A percentile compares a stretch with the other conserved stretches of the same genome.
These are phyloP conservation scores for Drosophila helvetica DNA, from an alignment of 2,888 invertebrate genomes.

Conservation along the genomic window DNA sequence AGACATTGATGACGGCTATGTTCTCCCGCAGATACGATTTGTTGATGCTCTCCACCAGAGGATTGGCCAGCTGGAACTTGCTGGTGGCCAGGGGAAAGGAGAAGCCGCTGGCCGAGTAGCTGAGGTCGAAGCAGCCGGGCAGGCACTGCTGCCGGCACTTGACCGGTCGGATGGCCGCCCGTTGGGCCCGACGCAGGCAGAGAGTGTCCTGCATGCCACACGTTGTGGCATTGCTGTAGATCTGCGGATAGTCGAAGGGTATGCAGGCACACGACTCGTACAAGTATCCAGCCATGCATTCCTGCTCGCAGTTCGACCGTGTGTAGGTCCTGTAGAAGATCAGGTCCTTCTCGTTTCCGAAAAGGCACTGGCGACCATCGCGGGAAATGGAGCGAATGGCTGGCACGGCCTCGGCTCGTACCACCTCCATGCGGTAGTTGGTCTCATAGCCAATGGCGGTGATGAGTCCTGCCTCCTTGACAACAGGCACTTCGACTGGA, in stretches of 20 bases:
- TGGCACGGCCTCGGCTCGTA: conserved; percentile 87
- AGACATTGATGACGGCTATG: conserved; percentile 90
- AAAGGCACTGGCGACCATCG: conserved; percentile 89
- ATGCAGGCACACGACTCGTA: conserved; percentile 71
- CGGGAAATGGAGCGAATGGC: conserved; percentile 86
- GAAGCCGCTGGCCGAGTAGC: conserved; percentile 87
- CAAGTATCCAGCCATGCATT: conserved; percentile 85
- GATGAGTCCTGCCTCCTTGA: conserved; percentile 89
- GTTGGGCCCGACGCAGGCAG: conserved; percentile 54
- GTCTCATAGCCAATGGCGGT: conserved; percentile 89
- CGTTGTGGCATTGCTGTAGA: conserved; percentile 86
- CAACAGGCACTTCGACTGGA: conserved; percentile 91
- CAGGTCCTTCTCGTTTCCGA: conserved; percentile 88
- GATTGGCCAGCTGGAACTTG: conserved; percentile 69
- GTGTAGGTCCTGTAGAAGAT: conserved; percentile 86
- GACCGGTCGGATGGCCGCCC: conserved; percentile 4
- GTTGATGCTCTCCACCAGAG: conserved; percentile 59
- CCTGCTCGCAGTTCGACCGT: conserved; percentile 84
- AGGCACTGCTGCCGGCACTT: conserved; percentile 86
- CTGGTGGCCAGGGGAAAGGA: conserved; percentile 83
- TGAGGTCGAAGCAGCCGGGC: conserved; percentile 89
- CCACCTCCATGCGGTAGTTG: conserved; percentile 87
- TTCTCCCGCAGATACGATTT: conserved; percentile 84
- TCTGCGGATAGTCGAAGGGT: conserved; percentile 84
- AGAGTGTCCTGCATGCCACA: conserved; percentile 44